Percentiles rank a stretch among this genome's conserved stretches.
phyloP scores from a whole-genome alignment of 1,140 invertebrate species.

The Drosophila bocki region DNA sequence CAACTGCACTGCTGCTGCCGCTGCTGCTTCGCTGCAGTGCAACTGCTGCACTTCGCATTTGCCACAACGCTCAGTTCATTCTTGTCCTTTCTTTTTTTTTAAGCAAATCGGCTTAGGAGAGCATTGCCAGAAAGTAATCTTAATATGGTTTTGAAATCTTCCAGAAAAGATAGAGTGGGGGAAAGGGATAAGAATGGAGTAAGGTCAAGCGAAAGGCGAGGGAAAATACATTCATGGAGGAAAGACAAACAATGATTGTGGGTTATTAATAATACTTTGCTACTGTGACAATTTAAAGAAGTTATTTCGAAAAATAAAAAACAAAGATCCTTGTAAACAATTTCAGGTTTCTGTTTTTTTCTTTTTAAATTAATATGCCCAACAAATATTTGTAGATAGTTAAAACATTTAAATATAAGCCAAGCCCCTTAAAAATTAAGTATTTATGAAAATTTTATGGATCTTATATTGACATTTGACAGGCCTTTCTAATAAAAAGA shows the following conservation, averaged over 20 bases:
- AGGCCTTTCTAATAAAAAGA: too few species aligned
- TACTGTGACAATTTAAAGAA: background rate
- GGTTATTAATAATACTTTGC: background rate
- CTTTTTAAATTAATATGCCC: too few species aligned
- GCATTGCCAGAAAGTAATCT: slow-evolving; percentile 40
- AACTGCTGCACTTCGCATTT: slow-evolving; percentile 16
- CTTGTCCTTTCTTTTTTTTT: slow-evolving; percentile 41
- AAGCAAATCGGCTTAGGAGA: slow-evolving; percentile 63
- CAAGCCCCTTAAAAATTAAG: too few species aligned
- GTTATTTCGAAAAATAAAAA: too few species aligned
- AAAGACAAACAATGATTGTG: slow-evolving; percentile 1
- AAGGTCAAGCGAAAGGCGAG: background rate
- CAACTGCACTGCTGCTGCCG: slow-evolving; percentile 31
- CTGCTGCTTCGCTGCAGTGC: slow-evolving; percentile 45
- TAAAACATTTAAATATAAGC: too few species aligned
- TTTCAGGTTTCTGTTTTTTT: too few species aligned
- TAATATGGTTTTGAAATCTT: slow-evolving; percentile 15
- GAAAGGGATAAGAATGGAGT: background rate
- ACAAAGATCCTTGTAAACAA: background rate
- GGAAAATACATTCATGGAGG: background rate
- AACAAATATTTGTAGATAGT: too few species aligned
- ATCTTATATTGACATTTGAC: too few species aligned
- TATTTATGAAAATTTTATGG: too few species aligned
- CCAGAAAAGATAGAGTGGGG: background rate
- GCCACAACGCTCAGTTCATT: slow-evolving; percentile 19